Base-by-base conservation (phyloP, 23 tunicate genomes). In the Trididemnum clinides region DNA sequence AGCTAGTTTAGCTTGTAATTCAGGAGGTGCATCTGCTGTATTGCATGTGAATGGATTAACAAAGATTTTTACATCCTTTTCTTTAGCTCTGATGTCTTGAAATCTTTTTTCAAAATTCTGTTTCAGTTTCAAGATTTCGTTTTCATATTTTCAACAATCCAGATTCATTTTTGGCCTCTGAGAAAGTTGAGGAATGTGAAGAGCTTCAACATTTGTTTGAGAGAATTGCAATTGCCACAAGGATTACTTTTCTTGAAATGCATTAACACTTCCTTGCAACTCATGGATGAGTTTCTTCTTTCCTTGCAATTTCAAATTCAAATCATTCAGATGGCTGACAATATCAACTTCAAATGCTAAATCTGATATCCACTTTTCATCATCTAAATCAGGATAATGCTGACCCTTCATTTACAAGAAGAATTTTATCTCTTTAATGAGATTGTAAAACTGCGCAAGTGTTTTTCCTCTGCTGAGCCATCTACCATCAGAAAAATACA, bases 171-270 rank as follows among this genome's bases (percentile, higher is more conserved):
- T 44, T 44, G 54, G 54, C 54, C 54, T 44, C 54, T 63, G 28
- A 63, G 71, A 63, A n/a, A 63, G 28, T 25, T 21, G 26, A 38
- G 85, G 85, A 80, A 80, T 66, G 50, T 79, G 84, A 21, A 20
- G 2, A 33, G 84, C 39, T 5, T 7, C 71, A 79, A 51, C 84
- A 79, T 54, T 26, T 82, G 12, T 44, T 44, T 44, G 54, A 44
- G 86, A 72, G 57, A 82, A 71, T 71, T 82, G 82, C 80, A 18
- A 50, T 69, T 82, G 58, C 82, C 78, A 82, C 32, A 71, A 71
- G 25, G 76, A 82, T 28, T 28, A 30, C 54, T 82, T 82, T 33
- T 66, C 10, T 18, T 50, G 33, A 31, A 82, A 82, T 18, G 86
- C 86, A 82, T 36, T 28, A 27, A 71, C 78, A 50, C 54, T 82